phyloP scores from a whole-genome alignment of 2,888 invertebrate genomes.

The Sinelater perroti region DNA sequence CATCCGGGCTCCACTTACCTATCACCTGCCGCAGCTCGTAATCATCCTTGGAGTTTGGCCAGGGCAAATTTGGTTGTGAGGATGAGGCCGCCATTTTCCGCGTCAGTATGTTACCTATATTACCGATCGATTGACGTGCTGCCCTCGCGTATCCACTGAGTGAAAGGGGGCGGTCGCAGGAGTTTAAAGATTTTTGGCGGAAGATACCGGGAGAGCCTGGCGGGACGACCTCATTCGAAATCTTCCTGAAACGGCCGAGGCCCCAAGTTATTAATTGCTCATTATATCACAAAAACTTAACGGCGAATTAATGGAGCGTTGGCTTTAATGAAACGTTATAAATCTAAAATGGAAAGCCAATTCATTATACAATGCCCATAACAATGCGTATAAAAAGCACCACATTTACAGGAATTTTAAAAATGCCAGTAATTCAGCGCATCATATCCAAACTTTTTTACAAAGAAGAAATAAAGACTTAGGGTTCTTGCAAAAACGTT shows the following conservation, averaged over 20 bases:
- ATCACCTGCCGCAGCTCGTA: slow-evolving; percentile 94
- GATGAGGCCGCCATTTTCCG: slow-evolving; percentile 69
- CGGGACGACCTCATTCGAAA: slow-evolving; percentile 68
- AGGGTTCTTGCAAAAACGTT: no score
- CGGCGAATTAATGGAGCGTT: no score
- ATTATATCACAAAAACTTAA: no score
- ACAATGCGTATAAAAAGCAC: no score
- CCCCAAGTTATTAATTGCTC: no score
- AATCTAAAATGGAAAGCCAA: no score
- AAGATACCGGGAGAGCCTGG: slow-evolving; percentile 70
- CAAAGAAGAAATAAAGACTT: no score
- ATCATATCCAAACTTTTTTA: no score
- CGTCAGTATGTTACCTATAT: slow-evolving; percentile 65
- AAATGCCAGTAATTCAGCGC: no score
- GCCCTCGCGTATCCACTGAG: slow-evolving; percentile 59
- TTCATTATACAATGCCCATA: no score
- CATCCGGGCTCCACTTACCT: slow-evolving; percentile 68
- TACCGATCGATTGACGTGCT: slow-evolving; percentile 60
- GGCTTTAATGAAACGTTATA: no score
- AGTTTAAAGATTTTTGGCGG: slow-evolving; percentile 64
- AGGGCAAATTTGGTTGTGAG: slow-evolving; percentile 65
- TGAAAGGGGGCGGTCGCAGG: slow-evolving; percentile 58
- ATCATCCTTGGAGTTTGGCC: slow-evolving; percentile 92
- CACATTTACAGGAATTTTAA: no score
- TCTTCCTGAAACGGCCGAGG: slow-evolving; percentile 67